Conservation (phyloP, 1,140 invertebrate species). For the Centruroides sculpturatus region DNA sequence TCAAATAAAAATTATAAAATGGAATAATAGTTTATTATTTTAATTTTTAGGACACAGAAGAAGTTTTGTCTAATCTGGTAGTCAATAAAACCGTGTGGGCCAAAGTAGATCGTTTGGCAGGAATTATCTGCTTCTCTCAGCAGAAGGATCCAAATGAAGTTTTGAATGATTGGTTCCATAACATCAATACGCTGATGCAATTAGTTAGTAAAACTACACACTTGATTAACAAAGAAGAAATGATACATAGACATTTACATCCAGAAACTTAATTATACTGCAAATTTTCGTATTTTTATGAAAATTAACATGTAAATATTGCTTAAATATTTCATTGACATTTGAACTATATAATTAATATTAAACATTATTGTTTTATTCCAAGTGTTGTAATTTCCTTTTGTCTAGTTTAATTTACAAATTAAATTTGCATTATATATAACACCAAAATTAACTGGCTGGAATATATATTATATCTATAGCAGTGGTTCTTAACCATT, state of each 20-base stretch:
- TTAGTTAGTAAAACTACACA: conserved; percentile 96
- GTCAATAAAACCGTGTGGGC: conserved; percentile 80
- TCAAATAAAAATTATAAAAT: not conserved
- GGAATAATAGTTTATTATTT: not conserved
- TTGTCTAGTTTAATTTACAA: too few species aligned
- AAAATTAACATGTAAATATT: too few species aligned
- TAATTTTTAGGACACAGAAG: conserved; percentile 48
- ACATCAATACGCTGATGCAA: conserved; percentile 82
- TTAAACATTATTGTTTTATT: too few species aligned
- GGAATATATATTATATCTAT: too few species aligned
- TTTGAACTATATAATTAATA: too few species aligned
- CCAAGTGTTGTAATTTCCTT: too few species aligned
- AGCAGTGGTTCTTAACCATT: too few species aligned
- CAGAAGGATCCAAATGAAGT: conserved; percentile 86
- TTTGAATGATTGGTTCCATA: conserved; percentile 88
- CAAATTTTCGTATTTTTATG: too few species aligned
- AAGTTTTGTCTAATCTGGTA: conserved; percentile 86
- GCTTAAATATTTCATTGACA: too few species aligned
- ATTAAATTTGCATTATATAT: too few species aligned
- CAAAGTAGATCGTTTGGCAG: conserved; percentile 83
- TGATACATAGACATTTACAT: conserved; percentile 45
- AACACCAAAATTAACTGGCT: too few species aligned
- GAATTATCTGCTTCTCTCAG: conserved; percentile 65
- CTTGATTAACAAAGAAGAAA: conserved; percentile 97
- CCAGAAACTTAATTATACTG: too few species aligned